Evolutionary conservation across 2,113 vertebrate genomes (phyloP).

Genomic region (Sinocyclocheilus anshuiensis): DNA sequence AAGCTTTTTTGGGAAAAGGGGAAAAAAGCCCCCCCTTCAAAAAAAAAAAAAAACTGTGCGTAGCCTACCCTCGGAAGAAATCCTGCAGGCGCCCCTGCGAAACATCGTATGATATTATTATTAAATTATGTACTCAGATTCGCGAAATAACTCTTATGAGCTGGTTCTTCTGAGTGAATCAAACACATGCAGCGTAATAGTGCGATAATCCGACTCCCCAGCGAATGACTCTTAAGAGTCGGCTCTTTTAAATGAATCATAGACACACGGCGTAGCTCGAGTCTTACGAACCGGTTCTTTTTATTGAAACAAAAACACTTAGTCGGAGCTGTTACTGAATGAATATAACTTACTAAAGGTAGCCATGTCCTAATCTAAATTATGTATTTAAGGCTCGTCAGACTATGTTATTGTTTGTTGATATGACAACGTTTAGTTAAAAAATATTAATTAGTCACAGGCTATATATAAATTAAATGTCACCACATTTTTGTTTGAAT

Average conservation of each 20-base stretch:
- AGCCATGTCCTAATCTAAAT: background rate
- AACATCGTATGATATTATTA: background rate
- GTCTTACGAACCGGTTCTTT: background rate
- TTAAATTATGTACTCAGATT: background rate
- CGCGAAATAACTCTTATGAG: background rate
- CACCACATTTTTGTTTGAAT: background rate
- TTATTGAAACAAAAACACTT: background rate
- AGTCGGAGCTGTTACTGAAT: background rate
- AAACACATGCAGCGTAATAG: background rate
- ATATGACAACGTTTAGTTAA: background rate
- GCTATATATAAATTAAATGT: background rate
- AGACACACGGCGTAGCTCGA: background rate
- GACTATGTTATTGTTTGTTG: background rate
- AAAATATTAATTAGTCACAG: background rate
- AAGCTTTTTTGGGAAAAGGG: no score
- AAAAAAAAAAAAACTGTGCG: no score
- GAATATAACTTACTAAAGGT: background rate
- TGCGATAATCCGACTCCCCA: background rate
- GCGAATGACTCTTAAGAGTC: background rate
- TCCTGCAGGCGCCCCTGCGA: no score
- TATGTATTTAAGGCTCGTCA: background rate
- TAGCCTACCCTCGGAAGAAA: no score
- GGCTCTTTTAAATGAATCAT: background rate
- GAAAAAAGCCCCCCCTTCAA: no score
- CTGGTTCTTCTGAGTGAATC: background rate